Evolutionary conservation across 1,140 invertebrate genomes (phyloP), one percentile per base, ranked within the genome.

Genomic region (Bombyx mori): DNA sequence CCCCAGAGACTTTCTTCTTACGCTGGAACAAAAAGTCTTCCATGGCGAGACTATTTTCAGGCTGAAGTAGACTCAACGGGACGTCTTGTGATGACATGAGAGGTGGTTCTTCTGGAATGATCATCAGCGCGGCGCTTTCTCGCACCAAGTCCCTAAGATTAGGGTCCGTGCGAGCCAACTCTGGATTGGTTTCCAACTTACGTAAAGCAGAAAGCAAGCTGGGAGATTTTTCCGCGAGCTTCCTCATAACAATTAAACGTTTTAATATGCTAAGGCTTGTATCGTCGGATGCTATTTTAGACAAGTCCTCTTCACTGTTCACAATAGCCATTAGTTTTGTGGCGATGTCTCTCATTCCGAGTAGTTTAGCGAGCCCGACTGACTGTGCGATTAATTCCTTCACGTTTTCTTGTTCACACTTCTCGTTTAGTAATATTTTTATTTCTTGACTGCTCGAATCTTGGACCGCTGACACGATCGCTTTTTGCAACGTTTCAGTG

Each of bases 11-110:
- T 62, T 90, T 89, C 52, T 90, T 89, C 63, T 84, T 90, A 56
- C 89, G 88, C 64, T 90, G 89, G 61, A 92, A 88, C n/a, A 94
- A 71, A 66, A 92, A 93, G 53, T 94, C 93, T 82, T 94, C 93
- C 78, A 94, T 93, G 0, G 93, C 93, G 5, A 94, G 78, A 69
- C 90, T 90, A 66, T 94, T 94, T 66, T 93, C 90, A 0, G 89
- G 88, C 58, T 90, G 86, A 44, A 94, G 88, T 26, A 94, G 76
- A 52, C 89, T 89, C 2, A 89, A 84, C 3, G 93, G 93, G 26
- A 94, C 90, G 56, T 93, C 92, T 44, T 80, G 89, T 3, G 93
- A 94, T 5, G 90, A 91, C 58, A 89, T 75, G n/a, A 92, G 70
- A 0, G 90, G 88, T 2, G 82, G 78, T 61, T 91, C 90, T 79